Conservation (phyloP, 2,888 invertebrate species). For the Nemapogon koenigi region DNA sequence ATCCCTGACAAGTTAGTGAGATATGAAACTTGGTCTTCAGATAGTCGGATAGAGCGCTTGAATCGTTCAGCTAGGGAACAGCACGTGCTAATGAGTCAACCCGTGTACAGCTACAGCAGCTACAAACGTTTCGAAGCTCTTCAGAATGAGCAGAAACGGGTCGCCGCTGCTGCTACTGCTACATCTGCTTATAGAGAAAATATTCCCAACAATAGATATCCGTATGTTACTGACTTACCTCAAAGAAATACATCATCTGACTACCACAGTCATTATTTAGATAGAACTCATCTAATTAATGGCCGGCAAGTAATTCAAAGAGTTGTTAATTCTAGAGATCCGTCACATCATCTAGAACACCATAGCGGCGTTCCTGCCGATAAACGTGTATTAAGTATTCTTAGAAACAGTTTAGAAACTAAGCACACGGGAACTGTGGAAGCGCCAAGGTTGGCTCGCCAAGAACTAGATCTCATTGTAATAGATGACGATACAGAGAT, state of each 20-base stretch:
- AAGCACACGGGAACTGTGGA: conserved; percentile 63
- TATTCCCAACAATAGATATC: conserved; percentile 29
- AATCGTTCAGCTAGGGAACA: conserved; percentile 44
- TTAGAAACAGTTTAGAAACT: conserved; percentile 75
- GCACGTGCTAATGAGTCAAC: conserved; percentile 46
- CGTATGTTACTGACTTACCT: conserved; percentile 33
- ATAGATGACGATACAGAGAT: conserved; percentile 57
- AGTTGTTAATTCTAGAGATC: conserved; percentile 44
- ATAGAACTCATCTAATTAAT: conserved; percentile 31
- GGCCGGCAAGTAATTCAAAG: conserved; percentile 48
- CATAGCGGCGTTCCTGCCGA: conserved; percentile 64
- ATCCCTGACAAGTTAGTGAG: conserved; percentile 57
- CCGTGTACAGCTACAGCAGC: conserved; percentile 49
- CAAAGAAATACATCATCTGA: conserved; percentile 37
- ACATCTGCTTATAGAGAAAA: conserved; percentile 23
- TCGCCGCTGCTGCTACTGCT: conserved; percentile 28
- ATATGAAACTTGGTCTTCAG: conserved; percentile 51
- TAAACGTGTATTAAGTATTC: conserved; percentile 73
- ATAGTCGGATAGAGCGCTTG: conserved; percentile 49
- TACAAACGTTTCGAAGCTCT: conserved; percentile 51
- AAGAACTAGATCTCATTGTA: conserved; percentile 52
- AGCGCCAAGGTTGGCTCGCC: conserved; percentile 45
- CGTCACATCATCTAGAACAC: conserved; percentile 34
- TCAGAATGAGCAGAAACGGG: conserved; percentile 46
- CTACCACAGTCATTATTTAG: conserved; percentile 39